Evolutionary conservation across 2,113 vertebrate species (phyloP).

Genomic region (Varanus komodoensis): DNA sequence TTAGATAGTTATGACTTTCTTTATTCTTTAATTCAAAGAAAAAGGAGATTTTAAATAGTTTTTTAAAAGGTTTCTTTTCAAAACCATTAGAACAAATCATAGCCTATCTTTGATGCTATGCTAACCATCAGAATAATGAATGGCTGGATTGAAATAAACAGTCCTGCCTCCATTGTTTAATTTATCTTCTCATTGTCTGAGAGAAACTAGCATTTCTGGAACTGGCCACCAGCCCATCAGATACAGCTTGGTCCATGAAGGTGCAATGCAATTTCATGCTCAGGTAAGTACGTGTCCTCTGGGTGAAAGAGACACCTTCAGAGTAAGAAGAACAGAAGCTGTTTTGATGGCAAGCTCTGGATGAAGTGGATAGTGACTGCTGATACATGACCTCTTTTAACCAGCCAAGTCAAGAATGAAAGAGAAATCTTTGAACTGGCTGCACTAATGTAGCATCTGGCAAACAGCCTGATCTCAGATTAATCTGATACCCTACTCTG

Average conservation of each 20-base stretch:
- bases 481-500: constrained; percentile 74
- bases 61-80: not conserved
- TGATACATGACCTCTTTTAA: constrained; percentile 64
- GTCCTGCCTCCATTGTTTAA: constrained; percentile 18
- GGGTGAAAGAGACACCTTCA: constrained; percentile 39
- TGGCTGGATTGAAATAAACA: not conserved
- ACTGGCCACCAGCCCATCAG: constrained; percentile 8
- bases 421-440: constrained; percentile 66
- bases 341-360: constrained; percentile 43
- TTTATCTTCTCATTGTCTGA: constrained; percentile 44
- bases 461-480: constrained; percentile 75
- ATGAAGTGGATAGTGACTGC: constrained; percentile 47
- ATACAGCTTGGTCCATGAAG: constrained; percentile 35
- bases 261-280: constrained; percentile 31
- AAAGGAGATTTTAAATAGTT: too few species aligned
- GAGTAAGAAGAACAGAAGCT: constrained; percentile 47
- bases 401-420: constrained; percentile 61
- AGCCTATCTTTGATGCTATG: not conserved
- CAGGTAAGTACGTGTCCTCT: not conserved
- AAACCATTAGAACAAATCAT: constrained; percentile 10
- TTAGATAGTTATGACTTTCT: too few species aligned
- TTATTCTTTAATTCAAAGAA: too few species aligned
- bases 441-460: constrained; percentile 77
- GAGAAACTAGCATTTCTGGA: constrained; percentile 2
- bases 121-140: not conserved